Evolutionary conservation across 2,888 invertebrate genomes (phyloP).

Genomic region (Drosophila subquinaria): DNA sequence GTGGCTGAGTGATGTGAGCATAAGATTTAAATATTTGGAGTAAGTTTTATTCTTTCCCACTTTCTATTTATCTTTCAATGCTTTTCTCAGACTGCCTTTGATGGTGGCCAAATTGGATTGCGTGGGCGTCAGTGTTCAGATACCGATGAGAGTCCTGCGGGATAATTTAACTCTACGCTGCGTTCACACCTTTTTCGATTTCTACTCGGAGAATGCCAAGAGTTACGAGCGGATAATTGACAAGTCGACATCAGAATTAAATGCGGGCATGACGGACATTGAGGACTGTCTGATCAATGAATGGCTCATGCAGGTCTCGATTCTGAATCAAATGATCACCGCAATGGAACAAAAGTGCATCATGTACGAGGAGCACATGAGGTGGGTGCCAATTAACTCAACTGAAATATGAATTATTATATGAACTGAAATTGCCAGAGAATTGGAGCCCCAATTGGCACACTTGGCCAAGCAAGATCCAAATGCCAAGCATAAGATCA

Average conservation of each 20-base stretch:
- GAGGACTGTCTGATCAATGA: conserved; percentile 69
- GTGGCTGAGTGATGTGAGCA: conserved; percentile 77
- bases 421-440: conserved; percentile 11
- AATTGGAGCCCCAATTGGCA: not conserved
- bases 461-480: not conserved
- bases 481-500: not conserved
- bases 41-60: conserved; percentile 33
- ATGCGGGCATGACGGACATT: conserved; percentile 63
- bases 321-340: conserved; percentile 60
- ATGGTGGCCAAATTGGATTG: conserved; percentile 63
- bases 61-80: not conserved
- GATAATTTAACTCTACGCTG: conserved; percentile 78
- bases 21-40: conserved; percentile 69
- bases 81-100: conserved; percentile 56
- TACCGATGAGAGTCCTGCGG: conserved; percentile 74
- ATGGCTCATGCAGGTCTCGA: conserved; percentile 68
- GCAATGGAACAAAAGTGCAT: conserved; percentile 53
- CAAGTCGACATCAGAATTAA: conserved; percentile 15
- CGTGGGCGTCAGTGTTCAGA: conserved; percentile 55
- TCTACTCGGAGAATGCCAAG: conserved; percentile 71
- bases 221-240: conserved; percentile 49
- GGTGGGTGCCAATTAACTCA: conserved; percentile 21
- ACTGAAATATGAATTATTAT: no score
- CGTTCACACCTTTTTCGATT: conserved; percentile 79
- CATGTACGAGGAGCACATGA: conserved; percentile 56